phyloP scores from a whole-genome alignment of 2,797 vertebrate species.

The Diglossa cyanea region DNA sequence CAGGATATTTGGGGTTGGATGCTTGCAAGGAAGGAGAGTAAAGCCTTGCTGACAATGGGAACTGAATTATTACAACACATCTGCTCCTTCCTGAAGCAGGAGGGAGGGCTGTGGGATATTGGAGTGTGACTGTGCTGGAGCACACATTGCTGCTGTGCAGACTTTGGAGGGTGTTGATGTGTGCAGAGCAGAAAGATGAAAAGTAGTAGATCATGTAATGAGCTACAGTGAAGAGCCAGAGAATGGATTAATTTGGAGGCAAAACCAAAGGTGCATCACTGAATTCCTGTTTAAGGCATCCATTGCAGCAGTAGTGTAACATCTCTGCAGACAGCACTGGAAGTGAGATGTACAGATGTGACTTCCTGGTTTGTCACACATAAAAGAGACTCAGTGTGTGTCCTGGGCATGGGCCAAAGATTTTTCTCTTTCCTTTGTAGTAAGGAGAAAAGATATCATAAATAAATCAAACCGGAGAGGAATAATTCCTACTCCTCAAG shows the following conservation, averaged over 20 bases:
- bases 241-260: not conserved
- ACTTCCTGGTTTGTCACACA: not conserved
- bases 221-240: not conserved
- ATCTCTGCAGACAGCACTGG: not conserved
- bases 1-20: not conserved
- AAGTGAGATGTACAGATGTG: not conserved
- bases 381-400: fast-evolving
- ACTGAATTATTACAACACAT: not conserved
- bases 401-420: not conserved
- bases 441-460: not conserved
- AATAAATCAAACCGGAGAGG: not conserved
- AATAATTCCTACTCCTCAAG: not conserved
- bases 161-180: not conserved
- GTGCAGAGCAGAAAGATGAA: not conserved
- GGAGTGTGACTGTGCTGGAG: not conserved
- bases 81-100: not conserved
- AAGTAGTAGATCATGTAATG: not conserved
- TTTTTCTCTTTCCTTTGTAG: not conserved
- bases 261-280: not conserved
- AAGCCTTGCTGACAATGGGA: not conserved
- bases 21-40: not conserved
- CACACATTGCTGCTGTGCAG: not conserved
- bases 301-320: not conserved
- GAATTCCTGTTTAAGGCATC: not conserved
- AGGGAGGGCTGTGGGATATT: not conserved